A percentile compares a stretch with the other conserved stretches of the same genome.
phyloP scores from a whole-genome alignment of 2,113 vertebrate genomes.

The Ictalurus furcatus region DNA sequence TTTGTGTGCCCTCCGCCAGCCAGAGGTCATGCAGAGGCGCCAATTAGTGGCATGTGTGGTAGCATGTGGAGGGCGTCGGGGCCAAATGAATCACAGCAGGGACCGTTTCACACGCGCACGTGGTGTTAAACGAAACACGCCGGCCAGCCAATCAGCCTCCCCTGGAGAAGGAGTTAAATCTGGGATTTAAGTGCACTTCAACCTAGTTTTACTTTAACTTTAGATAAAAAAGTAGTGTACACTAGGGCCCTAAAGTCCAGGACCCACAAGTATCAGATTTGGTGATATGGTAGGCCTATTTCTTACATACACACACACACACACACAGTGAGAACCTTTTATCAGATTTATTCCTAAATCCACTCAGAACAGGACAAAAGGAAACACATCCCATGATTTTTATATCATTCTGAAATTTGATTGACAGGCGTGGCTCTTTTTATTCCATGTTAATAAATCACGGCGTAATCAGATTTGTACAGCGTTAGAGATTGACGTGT shows the following conservation, averaged over 20 bases:
- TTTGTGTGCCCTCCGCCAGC: conserved; percentile 65
- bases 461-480: neutral
- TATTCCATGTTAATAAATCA: conserved; percentile 1
- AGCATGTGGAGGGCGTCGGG: conserved; percentile 68
- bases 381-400: neutral
- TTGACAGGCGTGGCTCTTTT: neutral
- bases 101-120: conserved; percentile 67
- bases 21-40: conserved; percentile 76
- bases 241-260: neutral
- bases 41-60: conserved; percentile 79
- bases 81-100: conserved; percentile 66
- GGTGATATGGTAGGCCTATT: neutral
- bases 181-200: conserved; percentile 11
- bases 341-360: neutral
- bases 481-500: neutral
- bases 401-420: neutral
- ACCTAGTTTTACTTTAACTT: conserved; percentile 6
- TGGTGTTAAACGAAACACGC: conserved; percentile 67
- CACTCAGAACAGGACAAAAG: neutral
- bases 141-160: conserved; percentile 53
- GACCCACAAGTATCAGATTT: neutral
- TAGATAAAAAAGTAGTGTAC: neutral
- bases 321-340: neutral
- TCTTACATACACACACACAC: neutral
- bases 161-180: conserved; percentile 17